Base-by-base conservation (phyloP, 2,888 invertebrate genomes). In the Drosophila mulleri region DNA sequence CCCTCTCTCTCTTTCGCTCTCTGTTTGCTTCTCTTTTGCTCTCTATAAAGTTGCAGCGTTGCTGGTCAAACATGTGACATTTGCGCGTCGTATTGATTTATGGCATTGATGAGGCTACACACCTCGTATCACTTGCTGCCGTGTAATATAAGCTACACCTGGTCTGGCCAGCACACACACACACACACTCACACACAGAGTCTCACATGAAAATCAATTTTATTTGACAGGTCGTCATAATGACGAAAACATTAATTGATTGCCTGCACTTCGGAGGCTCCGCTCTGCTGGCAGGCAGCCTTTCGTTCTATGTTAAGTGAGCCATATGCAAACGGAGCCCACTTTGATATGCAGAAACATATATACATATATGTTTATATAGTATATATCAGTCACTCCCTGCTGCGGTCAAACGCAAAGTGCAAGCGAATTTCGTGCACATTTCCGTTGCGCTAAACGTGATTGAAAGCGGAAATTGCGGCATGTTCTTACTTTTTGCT, bases 391-490 rank as follows among this genome's bases (percentile, higher is more conserved):
- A 18, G n/a, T 18, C 41, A 23, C 8, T 16, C 11, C 20, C 14
- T 12, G 41, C 8, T 32, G 7, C 56, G 66, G 47, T 35, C 56
- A 50, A 57, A 58, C 45, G 4, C 23, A 57, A 57, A 59, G 26
- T 56, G 67, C 73, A 57, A 61, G 57, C 61, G 54, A 80, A 77
- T 68, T 74, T 61, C 59, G 77, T 77, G 50, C 72, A 83, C 81
- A 84, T 84, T 84, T 85, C 88, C 88, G 80, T 56, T 54, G 66
- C 65, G 74, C 80, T 76, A 72, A 86, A 77, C 72, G 73, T 84
- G 78, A 88, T 86, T 87, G 81, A 87, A 80, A 78, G 72, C 87
- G 86, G 86, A 87, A 87, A 87, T 87, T 86, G 75, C 70, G 66
- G 72, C 81, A 67, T 62, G 78, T 63, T 69, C 63, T 41, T 81